These are phyloP conservation scores for Neolamprologus falcicula DNA, from an alignment of 2,113 vertebrate species.

Conservation along the genomic window DNA sequence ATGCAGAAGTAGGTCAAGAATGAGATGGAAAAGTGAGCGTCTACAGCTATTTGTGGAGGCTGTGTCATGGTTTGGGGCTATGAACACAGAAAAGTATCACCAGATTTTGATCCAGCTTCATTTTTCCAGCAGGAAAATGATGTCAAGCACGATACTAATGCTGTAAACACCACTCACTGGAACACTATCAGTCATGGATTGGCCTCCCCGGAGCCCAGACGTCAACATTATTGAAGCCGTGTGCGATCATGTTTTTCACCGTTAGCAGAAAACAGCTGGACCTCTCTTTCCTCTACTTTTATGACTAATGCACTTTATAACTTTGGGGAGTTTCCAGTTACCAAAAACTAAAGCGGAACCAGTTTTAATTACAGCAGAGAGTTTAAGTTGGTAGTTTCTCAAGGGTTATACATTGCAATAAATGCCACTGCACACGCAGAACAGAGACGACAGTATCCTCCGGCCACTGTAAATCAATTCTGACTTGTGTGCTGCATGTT, in stretches of 20 bases:
- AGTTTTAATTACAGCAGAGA: not conserved
- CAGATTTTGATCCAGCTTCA: not conserved
- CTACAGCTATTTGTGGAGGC: not conserved
- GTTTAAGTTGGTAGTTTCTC: not conserved
- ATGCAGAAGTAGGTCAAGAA: not conserved
- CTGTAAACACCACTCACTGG: not conserved
- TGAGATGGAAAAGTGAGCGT: not conserved
- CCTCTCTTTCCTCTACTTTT: conserved; percentile 25
- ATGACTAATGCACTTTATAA: conserved; percentile 41
- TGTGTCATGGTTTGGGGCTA: not conserved
- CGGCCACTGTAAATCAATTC: not conserved
- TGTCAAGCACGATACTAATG: not conserved
- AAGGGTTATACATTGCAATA: not conserved
- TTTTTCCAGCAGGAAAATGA: not conserved
- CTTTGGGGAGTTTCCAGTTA: conserved; percentile 30
- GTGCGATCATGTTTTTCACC: not conserved
- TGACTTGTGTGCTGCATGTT: not conserved
- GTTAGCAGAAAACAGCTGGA: conserved; percentile 69
- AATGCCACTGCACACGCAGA: not conserved
- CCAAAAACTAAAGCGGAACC: not conserved
- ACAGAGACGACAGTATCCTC: not conserved
- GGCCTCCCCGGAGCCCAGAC: not conserved
- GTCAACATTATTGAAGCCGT: not conserved
- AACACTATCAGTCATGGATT: not conserved
- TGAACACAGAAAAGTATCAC: not conserved